phyloP scores from a whole-genome alignment of 2,797 vertebrate genomes.

The Enteromius viviparus region DNA sequence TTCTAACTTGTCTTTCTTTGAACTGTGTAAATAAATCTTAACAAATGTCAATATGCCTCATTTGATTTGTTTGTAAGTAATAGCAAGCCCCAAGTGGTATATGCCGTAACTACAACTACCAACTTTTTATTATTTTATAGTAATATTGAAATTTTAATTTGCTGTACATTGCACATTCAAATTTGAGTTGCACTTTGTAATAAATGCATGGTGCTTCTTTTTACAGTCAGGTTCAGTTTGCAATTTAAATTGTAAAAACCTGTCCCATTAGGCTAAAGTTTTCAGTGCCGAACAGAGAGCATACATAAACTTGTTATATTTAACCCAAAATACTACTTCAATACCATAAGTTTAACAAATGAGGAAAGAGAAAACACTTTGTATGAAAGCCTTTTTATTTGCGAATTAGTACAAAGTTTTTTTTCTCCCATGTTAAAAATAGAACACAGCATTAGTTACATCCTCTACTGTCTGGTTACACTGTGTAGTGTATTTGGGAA shows the following conservation, averaged over 20 bases:
- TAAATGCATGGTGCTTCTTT: neutral
- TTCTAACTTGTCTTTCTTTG: conserved; percentile 56
- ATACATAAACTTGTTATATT: neutral
- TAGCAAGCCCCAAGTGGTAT: neutral
- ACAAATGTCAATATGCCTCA: conserved; percentile 55
- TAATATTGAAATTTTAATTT: neutral
- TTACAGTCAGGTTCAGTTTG: neutral
- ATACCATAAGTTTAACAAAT: neutral
- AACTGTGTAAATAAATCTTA: conserved; percentile 64
- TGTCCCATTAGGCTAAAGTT: neutral
- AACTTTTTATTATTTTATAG: neutral
- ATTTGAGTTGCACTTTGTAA: neutral
- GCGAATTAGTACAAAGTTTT: conserved; percentile 83
- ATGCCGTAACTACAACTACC: neutral
- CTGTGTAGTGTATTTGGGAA: conserved; percentile 55
- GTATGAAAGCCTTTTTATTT: conserved; percentile 82
- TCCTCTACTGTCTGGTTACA: conserved; percentile 66
- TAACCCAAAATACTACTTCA: neutral
- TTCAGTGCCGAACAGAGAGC: neutral
- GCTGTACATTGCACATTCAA: neutral
- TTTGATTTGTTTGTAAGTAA: neutral
- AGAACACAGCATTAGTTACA: conserved; percentile 68
- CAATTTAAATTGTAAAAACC: neutral
- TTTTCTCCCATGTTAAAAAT: conserved; percentile 69
- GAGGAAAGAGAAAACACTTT: conserved; percentile 35